Conservation (phyloP, 2,888 invertebrate species). For the Eupeodes latifasciatus region DNA sequence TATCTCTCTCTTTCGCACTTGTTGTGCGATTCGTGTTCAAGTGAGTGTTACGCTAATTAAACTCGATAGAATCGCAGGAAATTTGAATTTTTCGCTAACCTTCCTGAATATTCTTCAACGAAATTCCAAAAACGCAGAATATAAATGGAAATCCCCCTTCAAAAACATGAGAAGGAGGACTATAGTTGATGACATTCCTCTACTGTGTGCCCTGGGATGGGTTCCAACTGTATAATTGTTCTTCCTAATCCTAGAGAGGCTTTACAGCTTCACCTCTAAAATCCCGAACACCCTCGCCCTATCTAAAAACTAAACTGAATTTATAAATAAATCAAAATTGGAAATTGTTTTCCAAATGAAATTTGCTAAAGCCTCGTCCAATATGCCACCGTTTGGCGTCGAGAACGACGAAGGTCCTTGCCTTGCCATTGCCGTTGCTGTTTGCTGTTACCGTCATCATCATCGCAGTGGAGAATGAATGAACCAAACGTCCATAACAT, state of each 20-base stretch:
- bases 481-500: background rate
- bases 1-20: background rate
- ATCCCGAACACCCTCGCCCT: background rate
- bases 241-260: conserved; percentile 33
- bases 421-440: too few relatives aligned
- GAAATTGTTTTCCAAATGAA: conserved; percentile 74
- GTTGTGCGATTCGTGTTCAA: background rate
- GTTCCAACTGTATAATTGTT: conserved; percentile 28
- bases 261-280: conserved; percentile 23
- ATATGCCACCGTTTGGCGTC: conserved; percentile 6
- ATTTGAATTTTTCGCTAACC: conserved; percentile 60
- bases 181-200: background rate
- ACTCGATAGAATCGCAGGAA: conserved; percentile 64
- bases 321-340: conserved; percentile 76
- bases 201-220: background rate
- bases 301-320: conserved; percentile 49
- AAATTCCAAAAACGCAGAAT: background rate
- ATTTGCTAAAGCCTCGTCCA: conserved; percentile 38
- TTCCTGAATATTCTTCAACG: conserved; percentile 7
- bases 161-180: background rate
- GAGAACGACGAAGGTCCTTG: too few relatives aligned
- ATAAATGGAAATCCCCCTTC: conserved; percentile 30
- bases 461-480: background rate
- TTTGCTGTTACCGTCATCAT: background rate
- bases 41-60: conserved; percentile 60